Conservation (phyloP, 37 sponge, comb jelly and placozoan species). For the Spongilla lacustris region DNA sequence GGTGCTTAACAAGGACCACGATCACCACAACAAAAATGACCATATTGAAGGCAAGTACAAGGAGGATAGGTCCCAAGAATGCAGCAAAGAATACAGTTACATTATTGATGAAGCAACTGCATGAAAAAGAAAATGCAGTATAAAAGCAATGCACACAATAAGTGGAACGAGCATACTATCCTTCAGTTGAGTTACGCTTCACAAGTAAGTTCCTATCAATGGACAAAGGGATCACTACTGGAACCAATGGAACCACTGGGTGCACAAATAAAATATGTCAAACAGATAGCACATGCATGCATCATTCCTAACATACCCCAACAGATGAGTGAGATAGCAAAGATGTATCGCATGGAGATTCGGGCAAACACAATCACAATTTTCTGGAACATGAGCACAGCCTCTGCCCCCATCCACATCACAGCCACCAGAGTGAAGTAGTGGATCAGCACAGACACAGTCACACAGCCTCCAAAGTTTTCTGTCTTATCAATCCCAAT, state of each 20-base stretch:
- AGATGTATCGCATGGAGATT: constrained; percentile 9
- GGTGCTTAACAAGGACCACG: too few relatives aligned
- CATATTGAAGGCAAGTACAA: too few relatives aligned
- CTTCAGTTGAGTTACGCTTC: neutral
- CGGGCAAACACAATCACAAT: constrained; percentile 40
- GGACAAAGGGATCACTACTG: neutral
- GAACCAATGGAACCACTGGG: constrained; percentile 26
- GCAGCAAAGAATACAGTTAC: too few relatives aligned
- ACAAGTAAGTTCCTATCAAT: neutral
- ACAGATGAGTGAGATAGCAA: constrained; percentile 28
- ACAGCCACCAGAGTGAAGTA: constrained; percentile 39
- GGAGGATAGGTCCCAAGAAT: too few relatives aligned
- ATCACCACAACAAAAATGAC: too few relatives aligned
- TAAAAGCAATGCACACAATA: too few relatives aligned
- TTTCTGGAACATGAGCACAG: constrained; percentile 38
- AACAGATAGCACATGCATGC: neutral
- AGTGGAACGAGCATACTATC: neutral
- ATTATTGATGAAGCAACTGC: too few relatives aligned
- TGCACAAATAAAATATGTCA: neutral
- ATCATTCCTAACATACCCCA: constrained; percentile 54
- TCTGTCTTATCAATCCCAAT: constrained; percentile 20
- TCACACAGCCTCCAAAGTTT: constrained; percentile 31
- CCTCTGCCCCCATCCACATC: constrained; percentile 40
- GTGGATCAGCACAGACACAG: constrained; percentile 42
- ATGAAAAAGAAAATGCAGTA: too few relatives aligned